Percentiles rank a stretch among this genome's conserved stretches.
Evolutionary conservation across 2,113 vertebrate genomes (phyloP).

Genomic region (Sorex araneus): DNA sequence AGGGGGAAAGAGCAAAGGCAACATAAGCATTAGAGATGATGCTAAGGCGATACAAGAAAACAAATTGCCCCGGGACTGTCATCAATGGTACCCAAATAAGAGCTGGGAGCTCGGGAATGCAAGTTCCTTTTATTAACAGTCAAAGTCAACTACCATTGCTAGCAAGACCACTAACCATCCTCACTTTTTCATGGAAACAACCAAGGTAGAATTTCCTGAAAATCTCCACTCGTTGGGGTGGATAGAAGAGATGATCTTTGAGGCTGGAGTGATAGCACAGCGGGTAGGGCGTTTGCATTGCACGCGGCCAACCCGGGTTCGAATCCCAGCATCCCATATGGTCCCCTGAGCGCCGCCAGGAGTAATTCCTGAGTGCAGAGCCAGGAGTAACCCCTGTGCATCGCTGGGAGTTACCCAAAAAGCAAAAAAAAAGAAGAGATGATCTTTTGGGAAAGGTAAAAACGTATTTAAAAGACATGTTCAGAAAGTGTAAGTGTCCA

Average conservation of each 20-base stretch:
- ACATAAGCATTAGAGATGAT: neutral
- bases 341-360: too few species aligned
- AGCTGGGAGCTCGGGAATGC: neutral
- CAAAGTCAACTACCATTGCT: neutral
- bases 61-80: neutral
- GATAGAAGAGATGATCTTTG: neutral
- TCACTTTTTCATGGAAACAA: slow-evolving; percentile 1
- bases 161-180: neutral
- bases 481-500: slow-evolving; percentile 43
- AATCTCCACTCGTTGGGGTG: neutral
- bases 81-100: neutral
- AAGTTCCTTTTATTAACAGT: neutral
- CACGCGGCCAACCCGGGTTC: too few species aligned
- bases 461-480: neutral
- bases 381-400: too few species aligned
- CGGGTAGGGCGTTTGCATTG: too few species aligned
- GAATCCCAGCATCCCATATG: too few species aligned
- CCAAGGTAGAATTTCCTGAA: slow-evolving; percentile 9
- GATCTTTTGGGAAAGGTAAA: slow-evolving; percentile 15
- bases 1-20: slow-evolving; percentile 64
- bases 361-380: too few species aligned
- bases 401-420: too few species aligned
- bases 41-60: neutral
- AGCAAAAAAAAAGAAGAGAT: too few species aligned
- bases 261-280: too few species aligned